Evolutionary conservation across 2,888 invertebrate species (phyloP), one percentile per base, ranked within the genome.

Genomic region (Zelleria hepariella): DNA sequence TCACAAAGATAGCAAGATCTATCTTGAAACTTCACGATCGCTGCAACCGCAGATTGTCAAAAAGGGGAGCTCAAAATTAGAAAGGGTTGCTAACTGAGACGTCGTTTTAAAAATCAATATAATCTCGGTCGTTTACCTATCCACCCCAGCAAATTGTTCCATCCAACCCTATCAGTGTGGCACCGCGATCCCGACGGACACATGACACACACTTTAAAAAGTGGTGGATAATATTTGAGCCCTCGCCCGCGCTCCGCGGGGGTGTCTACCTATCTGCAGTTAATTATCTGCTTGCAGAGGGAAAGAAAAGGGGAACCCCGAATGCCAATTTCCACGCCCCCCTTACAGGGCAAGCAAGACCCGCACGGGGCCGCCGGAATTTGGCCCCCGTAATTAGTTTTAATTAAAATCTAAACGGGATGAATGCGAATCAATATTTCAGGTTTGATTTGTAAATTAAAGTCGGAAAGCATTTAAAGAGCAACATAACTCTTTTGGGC

Each of bases 231-330:
- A 82, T 85, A 80, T 81, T 84, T 81, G 80, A 82, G 82, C 78
- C 75, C 70, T 70, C 72, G 72, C 78, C 78, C 75, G 74, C 69
- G 69, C 70, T 68, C 67, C 67, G 68, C 67, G 65, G 68, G 32
- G 65, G 76, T 72, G 77, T 70, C 78, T 78, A 80, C 80, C 78
- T 86, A 85, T 83, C 85, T 86, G 81, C 81, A 86, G 86, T 87
- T 87, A 86, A 86, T 86, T 87, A 86, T 85, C 86, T 82, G 68
- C 68, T 74, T 74, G 76, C 66, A 66, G 74, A 80, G 47, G 85
- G 82, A 78, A 75, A 71, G 72, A 69, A 66, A 69, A 70, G 72
- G 78, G 77, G 80, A 77, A 78, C 79, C 78, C 77, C 77, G 74
- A 79, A 75, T 76, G 75, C 76, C 82, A 75, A 79, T 78, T 75